These are phyloP conservation scores for Neoitamus cyanurus DNA, from an alignment of 2,888 invertebrate genomes.

Conservation along the genomic window DNA sequence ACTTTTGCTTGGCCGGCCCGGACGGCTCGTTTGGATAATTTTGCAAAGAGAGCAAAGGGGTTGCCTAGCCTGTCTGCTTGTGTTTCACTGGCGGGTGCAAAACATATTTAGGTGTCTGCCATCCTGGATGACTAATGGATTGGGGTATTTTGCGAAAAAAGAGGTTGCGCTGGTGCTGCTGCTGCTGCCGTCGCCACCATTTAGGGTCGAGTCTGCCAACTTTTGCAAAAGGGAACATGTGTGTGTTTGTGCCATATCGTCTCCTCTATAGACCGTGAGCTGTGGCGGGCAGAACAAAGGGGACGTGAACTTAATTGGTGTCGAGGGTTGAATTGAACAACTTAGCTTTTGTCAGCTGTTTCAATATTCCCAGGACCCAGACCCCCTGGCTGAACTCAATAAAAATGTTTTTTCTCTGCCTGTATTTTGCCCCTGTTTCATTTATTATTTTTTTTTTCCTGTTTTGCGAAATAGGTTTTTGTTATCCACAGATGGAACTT, in stretches of 20 bases:
- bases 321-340: slow-evolving; percentile 5
- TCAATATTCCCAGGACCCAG: neutral
- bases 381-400: neutral
- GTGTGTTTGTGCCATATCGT: neutral
- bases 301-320: slow-evolving; percentile 1
- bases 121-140: neutral
- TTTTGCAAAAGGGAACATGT: neutral
- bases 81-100: neutral
- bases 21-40: neutral
- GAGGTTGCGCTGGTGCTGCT: neutral
- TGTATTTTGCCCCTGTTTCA: neutral
- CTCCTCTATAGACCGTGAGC: neutral
- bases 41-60: neutral
- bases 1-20: neutral
- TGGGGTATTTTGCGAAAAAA: neutral
- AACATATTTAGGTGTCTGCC: slow-evolving; percentile 1
- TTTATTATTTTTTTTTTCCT: neutral
- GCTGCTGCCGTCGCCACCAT: neutral
- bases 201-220: neutral
- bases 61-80: neutral
- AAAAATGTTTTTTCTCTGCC: neutral
- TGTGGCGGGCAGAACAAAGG: neutral
- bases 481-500: neutral
- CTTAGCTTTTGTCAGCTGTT: neutral
- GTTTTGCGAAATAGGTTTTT: neutral